These are phyloP conservation scores for Varecia variegata DNA, from an alignment of 2,797 vertebrate genomes.

Conservation along the genomic window DNA sequence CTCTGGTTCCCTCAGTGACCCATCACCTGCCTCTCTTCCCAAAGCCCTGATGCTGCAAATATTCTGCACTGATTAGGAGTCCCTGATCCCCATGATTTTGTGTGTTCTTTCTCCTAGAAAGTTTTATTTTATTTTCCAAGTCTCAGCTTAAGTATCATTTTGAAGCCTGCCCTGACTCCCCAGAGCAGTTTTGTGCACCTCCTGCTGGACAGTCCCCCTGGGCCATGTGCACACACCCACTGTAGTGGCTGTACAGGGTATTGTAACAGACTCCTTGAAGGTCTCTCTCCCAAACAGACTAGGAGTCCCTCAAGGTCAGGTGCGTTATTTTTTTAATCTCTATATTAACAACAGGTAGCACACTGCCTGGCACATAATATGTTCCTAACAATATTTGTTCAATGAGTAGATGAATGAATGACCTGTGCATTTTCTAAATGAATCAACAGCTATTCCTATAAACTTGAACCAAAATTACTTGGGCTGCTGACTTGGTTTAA, in stretches of 20 bases:
- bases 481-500: neutral
- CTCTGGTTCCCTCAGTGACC: neutral
- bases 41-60: neutral
- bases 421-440: neutral
- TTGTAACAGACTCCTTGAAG: neutral
- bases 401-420: neutral
- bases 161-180: neutral
- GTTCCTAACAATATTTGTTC: neutral
- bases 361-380: neutral
- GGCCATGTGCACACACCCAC: neutral
- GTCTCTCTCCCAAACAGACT: neutral
- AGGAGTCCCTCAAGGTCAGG: neutral
- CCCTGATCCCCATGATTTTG: neutral
- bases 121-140: neutral
- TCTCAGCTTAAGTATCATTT: neutral
- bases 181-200: neutral
- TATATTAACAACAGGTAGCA: neutral
- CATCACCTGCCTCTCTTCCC: neutral
- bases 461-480: neutral
- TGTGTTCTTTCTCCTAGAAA: neutral
- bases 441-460: neutral
- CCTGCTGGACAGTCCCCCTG: neutral
- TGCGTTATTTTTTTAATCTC: neutral
- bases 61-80: neutral
- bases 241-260: neutral